phyloP scores from a whole-genome alignment of 2,113 vertebrate genomes.

The Gymnocephalus cernua region DNA sequence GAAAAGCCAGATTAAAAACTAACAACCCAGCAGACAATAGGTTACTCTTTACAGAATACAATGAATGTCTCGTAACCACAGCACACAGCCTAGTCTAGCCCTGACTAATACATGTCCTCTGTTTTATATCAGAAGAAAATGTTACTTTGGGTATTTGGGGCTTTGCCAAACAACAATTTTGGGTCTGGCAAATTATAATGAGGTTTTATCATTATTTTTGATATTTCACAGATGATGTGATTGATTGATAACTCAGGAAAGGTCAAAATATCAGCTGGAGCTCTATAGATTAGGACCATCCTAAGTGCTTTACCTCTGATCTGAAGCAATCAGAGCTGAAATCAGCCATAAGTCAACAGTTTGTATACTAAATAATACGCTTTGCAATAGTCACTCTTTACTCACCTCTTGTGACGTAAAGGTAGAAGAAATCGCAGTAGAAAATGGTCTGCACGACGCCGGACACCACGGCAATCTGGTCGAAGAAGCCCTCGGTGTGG shows the following conservation, averaged over 20 bases:
- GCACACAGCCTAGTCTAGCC: neutral
- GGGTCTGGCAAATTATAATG: neutral
- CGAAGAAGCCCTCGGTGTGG: constrained; percentile 93
- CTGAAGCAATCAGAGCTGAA: neutral
- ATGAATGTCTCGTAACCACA: neutral
- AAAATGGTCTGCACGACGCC: constrained; percentile 99
- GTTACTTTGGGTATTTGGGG: no score
- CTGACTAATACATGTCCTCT: neutral
- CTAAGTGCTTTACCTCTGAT: neutral
- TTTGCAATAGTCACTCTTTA: neutral
- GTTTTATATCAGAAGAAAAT: neutral
- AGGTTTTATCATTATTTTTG: neutral
- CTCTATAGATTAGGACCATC: neutral
- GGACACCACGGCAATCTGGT: constrained; percentile 95
- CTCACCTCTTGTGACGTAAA: constrained; percentile 95
- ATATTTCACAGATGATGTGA: neutral
- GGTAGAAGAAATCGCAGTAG: constrained; percentile 99
- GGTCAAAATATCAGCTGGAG: neutral
- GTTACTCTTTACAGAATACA: neutral
- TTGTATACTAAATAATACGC: neutral
- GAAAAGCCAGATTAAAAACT: neutral
- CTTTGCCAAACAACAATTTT: no score
- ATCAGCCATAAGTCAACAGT: neutral
- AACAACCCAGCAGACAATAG: neutral
- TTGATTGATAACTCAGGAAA: neutral